Evolutionary conservation across 2,797 vertebrate genomes (phyloP).

Genomic region (Limnodromus scolopaceus): DNA sequence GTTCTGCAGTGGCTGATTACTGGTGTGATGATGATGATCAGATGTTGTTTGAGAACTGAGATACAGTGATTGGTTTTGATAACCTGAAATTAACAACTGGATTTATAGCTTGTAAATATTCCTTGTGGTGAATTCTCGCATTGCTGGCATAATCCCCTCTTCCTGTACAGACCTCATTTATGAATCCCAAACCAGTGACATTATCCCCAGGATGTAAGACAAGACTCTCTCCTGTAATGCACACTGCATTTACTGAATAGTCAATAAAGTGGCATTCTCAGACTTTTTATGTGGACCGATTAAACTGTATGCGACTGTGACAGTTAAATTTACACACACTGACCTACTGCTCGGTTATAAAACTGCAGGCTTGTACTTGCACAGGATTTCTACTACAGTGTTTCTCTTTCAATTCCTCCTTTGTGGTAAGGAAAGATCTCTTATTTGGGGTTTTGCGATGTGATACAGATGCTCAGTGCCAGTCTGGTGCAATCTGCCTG

Average conservation of each 20-base stretch:
- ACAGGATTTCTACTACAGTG: neutral
- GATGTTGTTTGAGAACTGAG: slow-evolving; percentile 63
- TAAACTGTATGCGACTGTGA: neutral
- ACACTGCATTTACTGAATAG: slow-evolving; percentile 14
- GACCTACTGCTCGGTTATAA: neutral
- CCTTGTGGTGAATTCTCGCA: slow-evolving; percentile 69
- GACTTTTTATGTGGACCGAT: slow-evolving; percentile 9
- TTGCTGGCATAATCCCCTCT: slow-evolving; percentile 65
- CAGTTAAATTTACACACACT: neutral
- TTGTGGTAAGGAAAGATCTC: neutral
- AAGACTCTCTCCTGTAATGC: slow-evolving; percentile 7
- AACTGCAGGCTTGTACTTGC: neutral
- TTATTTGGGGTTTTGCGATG: neutral
- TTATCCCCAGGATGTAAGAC: slow-evolving; percentile 63
- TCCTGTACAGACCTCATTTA: slow-evolving; percentile 67
- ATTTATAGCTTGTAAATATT: slow-evolving; percentile 79
- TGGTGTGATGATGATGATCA: slow-evolving; percentile 37
- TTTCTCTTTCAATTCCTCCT: neutral
- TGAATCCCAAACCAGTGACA: slow-evolving; percentile 59
- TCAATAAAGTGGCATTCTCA: slow-evolving; percentile 47
- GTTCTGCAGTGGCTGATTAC: slow-evolving; percentile 27
- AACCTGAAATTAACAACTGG: slow-evolving; percentile 78
- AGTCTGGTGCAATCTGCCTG: neutral
- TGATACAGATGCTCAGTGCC: neutral
- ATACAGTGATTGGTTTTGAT: slow-evolving; percentile 72